These are phyloP conservation scores for Volucella inflata DNA, from an alignment of 2,888 invertebrate genomes.

Conservation along the genomic window DNA sequence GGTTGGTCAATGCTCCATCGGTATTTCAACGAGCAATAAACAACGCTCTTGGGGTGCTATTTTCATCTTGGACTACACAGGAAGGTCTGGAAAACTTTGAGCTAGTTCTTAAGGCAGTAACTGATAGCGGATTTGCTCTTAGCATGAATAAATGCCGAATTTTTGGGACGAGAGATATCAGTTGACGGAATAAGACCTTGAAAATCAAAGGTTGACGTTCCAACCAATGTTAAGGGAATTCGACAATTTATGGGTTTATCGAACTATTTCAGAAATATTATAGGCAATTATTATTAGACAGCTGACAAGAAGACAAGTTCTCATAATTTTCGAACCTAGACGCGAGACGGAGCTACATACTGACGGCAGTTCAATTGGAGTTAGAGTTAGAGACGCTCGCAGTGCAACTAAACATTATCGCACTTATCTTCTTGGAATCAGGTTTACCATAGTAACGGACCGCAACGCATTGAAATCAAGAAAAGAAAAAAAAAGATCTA, in stretches of 20 bases:
- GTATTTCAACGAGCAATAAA: too few relatives aligned
- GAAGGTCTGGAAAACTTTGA: not conserved
- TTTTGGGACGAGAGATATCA: slow-evolving; percentile 50
- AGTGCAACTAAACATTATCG: slow-evolving; percentile 12
- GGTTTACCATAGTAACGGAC: slow-evolving; percentile 5
- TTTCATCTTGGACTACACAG: not conserved
- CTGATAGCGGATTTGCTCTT: not conserved
- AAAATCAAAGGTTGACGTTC: too few relatives aligned
- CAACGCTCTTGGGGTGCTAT: not conserved
- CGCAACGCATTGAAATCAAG: too few relatives aligned
- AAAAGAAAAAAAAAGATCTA: too few relatives aligned
- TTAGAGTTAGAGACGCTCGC: slow-evolving; percentile 27
- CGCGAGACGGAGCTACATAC: slow-evolving; percentile 1
- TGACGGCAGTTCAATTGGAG: not conserved
- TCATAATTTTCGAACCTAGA: not conserved
- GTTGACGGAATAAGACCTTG: too few relatives aligned
- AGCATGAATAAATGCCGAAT: not conserved
- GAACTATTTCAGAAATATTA: too few relatives aligned
- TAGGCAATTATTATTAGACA: too few relatives aligned
- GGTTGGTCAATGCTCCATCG: too few relatives aligned
- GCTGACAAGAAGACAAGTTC: too few relatives aligned
- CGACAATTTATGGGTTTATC: too few relatives aligned
- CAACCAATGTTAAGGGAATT: too few relatives aligned
- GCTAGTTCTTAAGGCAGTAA: not conserved
- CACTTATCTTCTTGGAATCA: slow-evolving; percentile 1